These are phyloP conservation scores for Clytia hemisphaerica DNA, from an alignment of 30 jellyfish, hydroid and myxozoan species.

Conservation along the genomic window DNA sequence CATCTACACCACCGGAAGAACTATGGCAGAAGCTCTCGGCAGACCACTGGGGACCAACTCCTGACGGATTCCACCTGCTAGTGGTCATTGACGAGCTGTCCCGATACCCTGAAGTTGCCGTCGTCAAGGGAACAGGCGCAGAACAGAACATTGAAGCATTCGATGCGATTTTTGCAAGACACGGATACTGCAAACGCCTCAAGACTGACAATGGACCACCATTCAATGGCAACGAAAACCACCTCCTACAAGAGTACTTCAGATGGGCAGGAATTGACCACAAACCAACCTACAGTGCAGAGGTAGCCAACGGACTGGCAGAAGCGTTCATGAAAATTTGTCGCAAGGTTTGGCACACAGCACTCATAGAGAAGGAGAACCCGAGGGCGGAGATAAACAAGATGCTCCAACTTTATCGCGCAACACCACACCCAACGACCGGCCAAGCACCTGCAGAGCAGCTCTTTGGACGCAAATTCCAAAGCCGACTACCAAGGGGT, in stretches of 20 bases:
- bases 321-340: slow-evolving; percentile 24
- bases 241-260: slow-evolving; percentile 14
- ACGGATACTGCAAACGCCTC: slow-evolving; percentile 21
- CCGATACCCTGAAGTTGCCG: slow-evolving; percentile 15
- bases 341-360: slow-evolving; percentile 31
- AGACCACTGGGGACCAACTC: slow-evolving; percentile 23
- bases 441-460: slow-evolving; percentile 12
- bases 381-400: not conserved
- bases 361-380: not conserved
- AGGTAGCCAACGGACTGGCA: slow-evolving; percentile 29
- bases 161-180: slow-evolving; percentile 12
- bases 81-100: slow-evolving; percentile 9
- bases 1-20: slow-evolving; percentile 11
- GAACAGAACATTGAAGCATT: slow-evolving; percentile 22
- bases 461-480: slow-evolving; percentile 8
- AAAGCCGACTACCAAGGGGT: not conserved
- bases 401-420: slow-evolving; percentile 4
- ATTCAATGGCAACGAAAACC: slow-evolving; percentile 22
- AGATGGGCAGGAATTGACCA: slow-evolving; percentile 24
- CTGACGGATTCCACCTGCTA: slow-evolving; percentile 29
- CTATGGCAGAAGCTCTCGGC: slow-evolving; percentile 28
- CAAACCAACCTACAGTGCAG: slow-evolving; percentile 18
- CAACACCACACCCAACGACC: slow-evolving; percentile 9
- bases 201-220: slow-evolving; percentile 30
- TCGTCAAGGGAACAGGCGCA: slow-evolving; percentile 23